Conservation (phyloP, 92 coral and sea anemone genomes). For the Galaxea fascicularis region DNA sequence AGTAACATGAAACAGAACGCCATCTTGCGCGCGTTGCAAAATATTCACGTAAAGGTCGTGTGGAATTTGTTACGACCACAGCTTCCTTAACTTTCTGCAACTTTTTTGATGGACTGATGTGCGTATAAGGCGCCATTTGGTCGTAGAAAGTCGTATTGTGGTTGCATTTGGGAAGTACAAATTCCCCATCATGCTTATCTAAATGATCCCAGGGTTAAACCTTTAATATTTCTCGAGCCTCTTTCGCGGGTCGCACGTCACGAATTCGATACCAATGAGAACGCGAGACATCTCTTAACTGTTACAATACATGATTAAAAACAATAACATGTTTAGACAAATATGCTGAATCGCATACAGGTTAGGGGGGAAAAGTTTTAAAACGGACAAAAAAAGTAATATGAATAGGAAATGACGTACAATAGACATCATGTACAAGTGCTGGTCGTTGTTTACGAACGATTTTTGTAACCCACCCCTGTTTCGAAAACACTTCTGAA, state of each 20-base stretch:
- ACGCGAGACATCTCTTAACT: not conserved
- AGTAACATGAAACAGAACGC: slow-evolving; percentile 6
- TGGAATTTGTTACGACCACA: slow-evolving; percentile 58
- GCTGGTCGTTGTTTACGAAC: slow-evolving; percentile 5
- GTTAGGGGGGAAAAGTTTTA: not conserved
- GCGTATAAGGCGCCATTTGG: slow-evolving; percentile 67
- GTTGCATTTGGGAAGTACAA: slow-evolving; percentile 20
- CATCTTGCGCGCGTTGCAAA: slow-evolving; percentile 13
- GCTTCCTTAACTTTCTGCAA: slow-evolving; percentile 27
- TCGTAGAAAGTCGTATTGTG: slow-evolving; percentile 51
- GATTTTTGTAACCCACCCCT: slow-evolving; percentile 11
- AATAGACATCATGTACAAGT: slow-evolving; percentile 17
- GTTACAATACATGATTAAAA: not conserved
- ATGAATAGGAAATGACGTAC: slow-evolving; percentile 44
- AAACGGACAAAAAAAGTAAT: not conserved
- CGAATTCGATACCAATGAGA: slow-evolving; percentile 5
- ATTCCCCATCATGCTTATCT: slow-evolving; percentile 40
- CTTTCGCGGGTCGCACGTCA: not conserved
- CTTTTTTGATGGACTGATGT: slow-evolving; percentile 62
- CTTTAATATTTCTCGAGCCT: not conserved
- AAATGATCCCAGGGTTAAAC: slow-evolving; percentile 28
- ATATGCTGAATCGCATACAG: not conserved
- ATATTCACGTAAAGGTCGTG: slow-evolving; percentile 21
- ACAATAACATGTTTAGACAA: slow-evolving; percentile 10
- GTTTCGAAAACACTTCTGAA: slow-evolving; percentile 44